Evolutionary conservation across 2,113 vertebrate species (phyloP).

Genomic region (Heptranchias perlo): DNA sequence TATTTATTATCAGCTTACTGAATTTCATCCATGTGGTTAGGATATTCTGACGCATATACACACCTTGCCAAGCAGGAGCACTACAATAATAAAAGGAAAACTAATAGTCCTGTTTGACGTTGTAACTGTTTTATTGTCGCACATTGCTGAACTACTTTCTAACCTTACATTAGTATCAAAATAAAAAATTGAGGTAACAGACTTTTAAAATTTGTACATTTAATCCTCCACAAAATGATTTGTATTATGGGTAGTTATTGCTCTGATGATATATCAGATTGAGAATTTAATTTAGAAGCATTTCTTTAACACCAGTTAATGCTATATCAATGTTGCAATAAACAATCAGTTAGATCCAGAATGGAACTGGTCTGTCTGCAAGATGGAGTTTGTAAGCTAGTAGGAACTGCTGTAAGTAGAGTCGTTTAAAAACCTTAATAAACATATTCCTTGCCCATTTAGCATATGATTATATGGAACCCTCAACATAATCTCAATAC

Average conservation of each 20-base stretch:
- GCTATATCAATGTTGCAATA: constrained; percentile 23
- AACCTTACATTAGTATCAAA: neutral
- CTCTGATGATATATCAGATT: neutral
- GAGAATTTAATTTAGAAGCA: neutral
- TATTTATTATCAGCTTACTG: neutral
- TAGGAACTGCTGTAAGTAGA: neutral
- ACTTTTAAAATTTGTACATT: neutral
- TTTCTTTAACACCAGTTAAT: neutral
- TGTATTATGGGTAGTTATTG: neutral
- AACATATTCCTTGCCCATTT: constrained; percentile 1
- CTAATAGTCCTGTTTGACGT: neutral
- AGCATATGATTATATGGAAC: neutral
- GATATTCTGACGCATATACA: neutral
- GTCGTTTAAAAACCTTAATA: neutral
- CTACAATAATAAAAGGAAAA: neutral
- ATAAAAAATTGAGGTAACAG: neutral
- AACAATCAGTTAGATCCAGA: neutral
- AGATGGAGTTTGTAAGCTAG: neutral
- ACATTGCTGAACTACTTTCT: neutral
- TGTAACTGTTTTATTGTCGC: neutral
- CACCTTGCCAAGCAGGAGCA: neutral
- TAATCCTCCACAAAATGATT: neutral
- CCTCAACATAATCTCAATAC: neutral
- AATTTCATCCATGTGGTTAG: neutral
- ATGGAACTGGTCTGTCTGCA: neutral